These are phyloP conservation scores for Protobothrops flavoviridis DNA, from an alignment of 2,113 vertebrate species.

Conservation along the genomic window DNA sequence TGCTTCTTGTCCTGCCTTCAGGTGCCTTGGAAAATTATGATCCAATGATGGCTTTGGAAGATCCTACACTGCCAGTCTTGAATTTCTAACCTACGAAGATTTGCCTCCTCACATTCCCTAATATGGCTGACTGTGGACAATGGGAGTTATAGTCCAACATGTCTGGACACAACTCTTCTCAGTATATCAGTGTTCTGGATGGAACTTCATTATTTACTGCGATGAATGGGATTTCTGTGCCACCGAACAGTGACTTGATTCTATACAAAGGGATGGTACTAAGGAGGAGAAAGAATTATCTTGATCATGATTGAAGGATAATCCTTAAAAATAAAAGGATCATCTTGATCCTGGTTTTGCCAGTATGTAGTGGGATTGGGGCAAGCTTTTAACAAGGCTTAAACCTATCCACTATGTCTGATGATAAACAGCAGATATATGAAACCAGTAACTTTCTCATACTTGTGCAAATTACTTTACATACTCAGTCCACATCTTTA, in stretches of 20 bases:
- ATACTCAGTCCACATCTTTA: constrained; percentile 26
- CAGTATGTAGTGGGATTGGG: background rate
- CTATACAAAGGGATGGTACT: background rate
- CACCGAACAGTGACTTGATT: background rate
- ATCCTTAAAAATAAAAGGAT: background rate
- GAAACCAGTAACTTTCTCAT: constrained; percentile 24
- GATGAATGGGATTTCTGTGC: background rate
- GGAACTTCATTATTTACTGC: background rate
- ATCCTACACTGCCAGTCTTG: background rate
- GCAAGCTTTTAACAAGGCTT: background rate
- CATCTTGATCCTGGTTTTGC: background rate
- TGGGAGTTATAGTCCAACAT: background rate
- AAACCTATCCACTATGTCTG: background rate
- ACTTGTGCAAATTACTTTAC: constrained; percentile 13
- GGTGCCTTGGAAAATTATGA: background rate
- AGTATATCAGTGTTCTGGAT: background rate
- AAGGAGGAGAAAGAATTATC: background rate
- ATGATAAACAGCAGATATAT: background rate
- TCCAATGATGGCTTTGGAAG: background rate
- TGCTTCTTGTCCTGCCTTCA: too few relatives aligned
- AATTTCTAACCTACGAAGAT: background rate
- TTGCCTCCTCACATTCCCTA: background rate
- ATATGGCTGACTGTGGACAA: background rate
- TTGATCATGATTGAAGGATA: background rate
- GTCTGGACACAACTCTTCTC: background rate